phyloP scores from a whole-genome alignment of 1,140 invertebrate genomes.

The Euwallacea fornicatus region DNA sequence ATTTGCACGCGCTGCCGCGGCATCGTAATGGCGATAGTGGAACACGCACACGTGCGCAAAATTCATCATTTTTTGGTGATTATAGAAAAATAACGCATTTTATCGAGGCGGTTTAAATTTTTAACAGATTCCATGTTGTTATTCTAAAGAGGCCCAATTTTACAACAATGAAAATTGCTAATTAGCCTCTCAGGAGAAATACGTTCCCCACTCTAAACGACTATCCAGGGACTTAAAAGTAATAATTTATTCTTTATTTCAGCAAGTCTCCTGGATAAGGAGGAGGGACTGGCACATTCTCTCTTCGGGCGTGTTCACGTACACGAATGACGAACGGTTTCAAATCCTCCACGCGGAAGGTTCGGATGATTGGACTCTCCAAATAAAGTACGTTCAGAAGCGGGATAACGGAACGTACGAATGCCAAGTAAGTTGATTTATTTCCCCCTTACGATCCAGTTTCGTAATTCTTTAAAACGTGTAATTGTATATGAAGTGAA shows the following conservation, averaged over 20 bases:
- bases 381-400: constrained; percentile 91
- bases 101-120: too few species aligned
- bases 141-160: too few species aligned
- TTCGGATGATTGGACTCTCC: constrained; percentile 85
- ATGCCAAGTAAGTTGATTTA: constrained; percentile 77
- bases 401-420: constrained; percentile 93
- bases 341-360: constrained; percentile 72
- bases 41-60: too few species aligned
- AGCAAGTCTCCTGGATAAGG: constrained; percentile 87
- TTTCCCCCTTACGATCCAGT: constrained; percentile 7
- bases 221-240: too few species aligned
- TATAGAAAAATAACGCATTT: too few species aligned
- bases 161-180: too few species aligned
- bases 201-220: too few species aligned
- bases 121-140: too few species aligned
- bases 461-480: not conserved
- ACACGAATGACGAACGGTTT: constrained; percentile 90
- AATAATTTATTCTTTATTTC: constrained; percentile 24
- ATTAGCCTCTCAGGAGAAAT: too few species aligned
- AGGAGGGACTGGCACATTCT: constrained; percentile 89
- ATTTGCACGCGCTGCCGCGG: too few species aligned
- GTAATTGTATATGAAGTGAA: not conserved
- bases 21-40: too few species aligned
- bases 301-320: constrained; percentile 84
- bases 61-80: too few species aligned